Percentiles rank a stretch among this genome's conserved stretches.
Conservation (phyloP, 2,888 invertebrate species). For the Chrysotoxum bicinctum region DNA sequence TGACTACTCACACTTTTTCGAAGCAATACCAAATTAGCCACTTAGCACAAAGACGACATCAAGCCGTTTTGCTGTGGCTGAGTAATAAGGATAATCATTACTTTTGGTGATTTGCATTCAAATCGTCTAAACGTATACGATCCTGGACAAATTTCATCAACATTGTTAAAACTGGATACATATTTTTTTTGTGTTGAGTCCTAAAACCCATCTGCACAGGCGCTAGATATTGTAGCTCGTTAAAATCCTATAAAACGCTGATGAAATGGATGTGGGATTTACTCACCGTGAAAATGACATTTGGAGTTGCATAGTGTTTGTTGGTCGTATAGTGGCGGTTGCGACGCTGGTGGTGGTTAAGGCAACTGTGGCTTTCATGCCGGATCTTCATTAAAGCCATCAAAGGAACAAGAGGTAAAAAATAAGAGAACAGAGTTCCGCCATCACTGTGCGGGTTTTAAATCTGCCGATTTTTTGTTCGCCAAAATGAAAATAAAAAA, state of each 20-base stretch:
- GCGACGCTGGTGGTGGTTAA: background rate
- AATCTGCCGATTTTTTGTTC: background rate
- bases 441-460: background rate
- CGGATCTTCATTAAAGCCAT: constrained; percentile 70
- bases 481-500: constrained; percentile 1
- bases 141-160: constrained; percentile 28
- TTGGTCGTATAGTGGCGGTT: constrained; percentile 1
- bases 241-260: constrained; percentile 68
- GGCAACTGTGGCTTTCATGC: constrained; percentile 45
- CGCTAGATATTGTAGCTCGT: constrained; percentile 46
- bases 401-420: constrained; percentile 48
- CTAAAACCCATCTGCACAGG: background rate
- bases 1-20: background rate
- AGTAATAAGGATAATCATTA: constrained; percentile 57
- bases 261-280: constrained; percentile 65
- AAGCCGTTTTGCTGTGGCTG: background rate
- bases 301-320: constrained; percentile 53
- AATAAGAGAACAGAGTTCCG: constrained; percentile 18
- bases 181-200: background rate
- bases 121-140: constrained; percentile 48
- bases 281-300: constrained; percentile 71
- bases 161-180: constrained; percentile 24
- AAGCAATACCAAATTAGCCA: constrained; percentile 19
- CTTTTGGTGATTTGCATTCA: constrained; percentile 56
- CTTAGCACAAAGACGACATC: constrained; percentile 46